Conservation (phyloP, 1,140 invertebrate genomes). For the Metaphire vulgaris region DNA sequence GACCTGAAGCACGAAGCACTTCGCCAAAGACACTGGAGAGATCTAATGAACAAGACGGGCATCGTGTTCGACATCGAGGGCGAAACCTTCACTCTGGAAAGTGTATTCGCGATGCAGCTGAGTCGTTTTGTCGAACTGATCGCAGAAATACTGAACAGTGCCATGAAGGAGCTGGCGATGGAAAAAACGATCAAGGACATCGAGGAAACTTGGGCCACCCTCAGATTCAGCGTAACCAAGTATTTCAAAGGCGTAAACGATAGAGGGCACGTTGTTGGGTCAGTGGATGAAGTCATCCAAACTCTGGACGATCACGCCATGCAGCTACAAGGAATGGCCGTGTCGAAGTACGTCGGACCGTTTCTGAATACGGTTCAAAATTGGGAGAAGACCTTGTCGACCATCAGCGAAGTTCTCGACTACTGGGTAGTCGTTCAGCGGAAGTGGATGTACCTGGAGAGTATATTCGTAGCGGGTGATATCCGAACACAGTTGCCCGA, state of each 20-base stretch:
- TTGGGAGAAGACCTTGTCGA: slow-evolving; percentile 73
- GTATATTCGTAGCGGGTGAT: slow-evolving; percentile 80
- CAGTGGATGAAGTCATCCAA: slow-evolving; percentile 72
- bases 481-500: slow-evolving; percentile 75
- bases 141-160: slow-evolving; percentile 75
- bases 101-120: slow-evolving; percentile 84
- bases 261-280: slow-evolving; percentile 67
- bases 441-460: slow-evolving; percentile 84
- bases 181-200: slow-evolving; percentile 73
- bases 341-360: slow-evolving; percentile 80
- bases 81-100: slow-evolving; percentile 75
- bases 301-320: slow-evolving; percentile 79
- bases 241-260: slow-evolving; percentile 54
- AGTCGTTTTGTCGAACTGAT: slow-evolving; percentile 71
- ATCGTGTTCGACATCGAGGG: slow-evolving; percentile 74
- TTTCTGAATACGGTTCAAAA: slow-evolving; percentile 70
- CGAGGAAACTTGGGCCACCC: slow-evolving; percentile 61
- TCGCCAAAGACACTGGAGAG: slow-evolving; percentile 74
- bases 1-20: slow-evolving; percentile 84
- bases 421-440: slow-evolving; percentile 72
- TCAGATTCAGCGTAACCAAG: slow-evolving; percentile 63
- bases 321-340: slow-evolving; percentile 81
- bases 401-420: slow-evolving; percentile 75
- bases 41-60: slow-evolving; percentile 78
- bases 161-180: slow-evolving; percentile 78